Base-by-base conservation (phyloP, 2,888 invertebrate genomes). In the Troides helena region DNA sequence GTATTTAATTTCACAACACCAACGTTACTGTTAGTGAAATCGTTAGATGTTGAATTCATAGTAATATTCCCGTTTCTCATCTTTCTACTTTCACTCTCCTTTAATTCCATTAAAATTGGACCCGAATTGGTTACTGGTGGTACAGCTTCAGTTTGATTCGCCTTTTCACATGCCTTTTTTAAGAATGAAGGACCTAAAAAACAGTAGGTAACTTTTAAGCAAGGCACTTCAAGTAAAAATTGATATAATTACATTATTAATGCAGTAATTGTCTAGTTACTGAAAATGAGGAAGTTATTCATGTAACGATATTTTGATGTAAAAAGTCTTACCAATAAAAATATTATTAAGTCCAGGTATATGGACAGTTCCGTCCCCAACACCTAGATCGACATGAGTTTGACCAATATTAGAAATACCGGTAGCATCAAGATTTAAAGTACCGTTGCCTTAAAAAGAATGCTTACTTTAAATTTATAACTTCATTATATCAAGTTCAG, bases 371-470 rank as follows among this genome's bases (percentile, higher is more conserved):
- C 81, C 82, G 7, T 88, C 81, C 46, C 76, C 83, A 7, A 84
- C 77, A 1, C 76, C 82, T 50, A 90, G 63, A 58, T 86, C 81
- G 36, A 90, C 65, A 36, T 80, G 81, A 39, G 83, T 81, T 77
- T 81, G 84, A 1, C 90, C 90, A 73, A 90, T 77, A 77, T 90
- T 89, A 57, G 89, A 88, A 78, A 90, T 86, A 74, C 90, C 90
- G 12, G 78, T 76, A 23, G 86, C 83, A 72, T 88, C 83, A 64
- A 90, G 69, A 74, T 82, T 85, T 72, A 90, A 77, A 58, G 75
- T 75, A 39, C 80, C 80, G 73, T 82, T 88, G n/a, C 85, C 89
- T 90, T 74, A 69, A 72, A 69, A 58, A 36, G 25, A 68, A 62
- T 36, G 39, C n/a, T 7, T n/a, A 21, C 2, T 21, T n/a, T 56